A percentile compares a stretch with the other conserved stretches of the same genome.
phyloP scores from a whole-genome alignment of 2,888 invertebrate genomes.

The Salpingus planirostris region DNA sequence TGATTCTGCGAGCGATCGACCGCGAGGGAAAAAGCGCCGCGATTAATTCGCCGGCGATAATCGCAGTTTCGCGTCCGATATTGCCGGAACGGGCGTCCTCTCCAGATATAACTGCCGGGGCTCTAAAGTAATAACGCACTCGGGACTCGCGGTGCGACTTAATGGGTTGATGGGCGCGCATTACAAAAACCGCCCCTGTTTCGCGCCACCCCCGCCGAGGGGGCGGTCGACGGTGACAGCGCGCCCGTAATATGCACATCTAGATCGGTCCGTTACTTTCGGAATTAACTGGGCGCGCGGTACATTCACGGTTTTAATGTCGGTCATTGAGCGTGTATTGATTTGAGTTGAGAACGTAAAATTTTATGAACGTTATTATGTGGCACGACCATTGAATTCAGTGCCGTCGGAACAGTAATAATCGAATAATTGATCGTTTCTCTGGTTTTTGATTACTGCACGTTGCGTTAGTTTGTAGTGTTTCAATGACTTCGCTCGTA shows the following conservation, averaged over 20 bases:
- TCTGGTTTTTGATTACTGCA: constrained; percentile 31
- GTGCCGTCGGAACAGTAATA: constrained; percentile 35
- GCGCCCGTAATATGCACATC: constrained; percentile 6
- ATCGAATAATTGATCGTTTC: constrained; percentile 35
- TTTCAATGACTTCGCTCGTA: constrained; percentile 22
- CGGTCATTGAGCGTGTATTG: constrained; percentile 29
- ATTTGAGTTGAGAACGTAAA: constrained; percentile 36
- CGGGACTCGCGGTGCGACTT: constrained; percentile 20
- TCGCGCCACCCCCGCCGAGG: too few species aligned
- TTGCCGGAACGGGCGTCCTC: constrained; percentile 10
- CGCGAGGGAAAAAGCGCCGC: neutral
- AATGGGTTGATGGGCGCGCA: constrained; percentile 25
- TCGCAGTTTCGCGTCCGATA: too few species aligned
- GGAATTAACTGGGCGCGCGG: constrained; percentile 27
- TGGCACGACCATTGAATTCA: constrained; percentile 34
- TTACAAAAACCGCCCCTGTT: constrained; percentile 19
- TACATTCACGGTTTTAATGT: constrained; percentile 31
- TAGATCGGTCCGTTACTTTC: constrained; percentile 22
- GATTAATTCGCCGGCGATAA: neutral
- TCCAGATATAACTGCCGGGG: constrained; percentile 9
- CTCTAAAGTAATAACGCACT: constrained; percentile 21
- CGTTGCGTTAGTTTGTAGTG: constrained; percentile 25
- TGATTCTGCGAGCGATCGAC: constrained; percentile 12
- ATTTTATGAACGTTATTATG: constrained; percentile 37
- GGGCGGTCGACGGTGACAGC: too few species aligned